Evolutionary conservation across 2,888 invertebrate genomes (phyloP).

Genomic region (Trissolcus japonicus): DNA sequence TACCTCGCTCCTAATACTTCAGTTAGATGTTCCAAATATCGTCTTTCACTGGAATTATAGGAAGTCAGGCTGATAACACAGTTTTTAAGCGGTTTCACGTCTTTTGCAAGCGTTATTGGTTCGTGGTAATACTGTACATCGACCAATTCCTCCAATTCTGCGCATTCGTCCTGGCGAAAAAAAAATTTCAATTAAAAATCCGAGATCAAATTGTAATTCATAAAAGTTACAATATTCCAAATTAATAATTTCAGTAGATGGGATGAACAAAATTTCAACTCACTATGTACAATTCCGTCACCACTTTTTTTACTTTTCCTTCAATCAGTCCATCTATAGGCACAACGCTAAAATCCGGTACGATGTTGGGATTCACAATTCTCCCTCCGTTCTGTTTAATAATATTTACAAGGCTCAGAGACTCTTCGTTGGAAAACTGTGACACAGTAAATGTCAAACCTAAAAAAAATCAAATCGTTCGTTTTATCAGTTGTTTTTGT

Average conservation of each 20-base stretch:
- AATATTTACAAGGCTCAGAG: constrained; percentile 74
- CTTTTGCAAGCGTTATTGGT: constrained; percentile 79
- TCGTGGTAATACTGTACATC: constrained; percentile 85
- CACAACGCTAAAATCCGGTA: constrained; percentile 83
- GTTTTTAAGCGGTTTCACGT: constrained; percentile 79
- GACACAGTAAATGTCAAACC: constrained; percentile 75
- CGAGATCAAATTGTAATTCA: too few relatives aligned
- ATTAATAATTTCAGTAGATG: too few relatives aligned
- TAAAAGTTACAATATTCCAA: too few relatives aligned
- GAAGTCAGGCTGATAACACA: constrained; percentile 89
- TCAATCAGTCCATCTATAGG: constrained; percentile 78
- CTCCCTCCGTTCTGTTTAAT: constrained; percentile 80
- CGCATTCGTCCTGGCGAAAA: constrained; percentile 80
- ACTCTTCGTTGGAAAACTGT: constrained; percentile 76
- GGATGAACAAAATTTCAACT: constrained; percentile 66
- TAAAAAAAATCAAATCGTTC: constrained; percentile 47
- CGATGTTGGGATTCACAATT: constrained; percentile 77
- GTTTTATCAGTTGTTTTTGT: neutral
- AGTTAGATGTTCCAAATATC: constrained; percentile 84
- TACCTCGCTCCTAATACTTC: constrained; percentile 85
- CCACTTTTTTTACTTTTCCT: constrained; percentile 79
- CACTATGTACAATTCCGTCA: constrained; percentile 85
- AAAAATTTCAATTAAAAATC: constrained; percentile 7
- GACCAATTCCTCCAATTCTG: constrained; percentile 79
- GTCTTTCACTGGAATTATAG: constrained; percentile 84